Percentiles rank a stretch among this genome's conserved stretches.
These are phyloP conservation scores for Drosophila affinis DNA, from an alignment of 2,888 invertebrate species.

Conservation along the genomic window DNA sequence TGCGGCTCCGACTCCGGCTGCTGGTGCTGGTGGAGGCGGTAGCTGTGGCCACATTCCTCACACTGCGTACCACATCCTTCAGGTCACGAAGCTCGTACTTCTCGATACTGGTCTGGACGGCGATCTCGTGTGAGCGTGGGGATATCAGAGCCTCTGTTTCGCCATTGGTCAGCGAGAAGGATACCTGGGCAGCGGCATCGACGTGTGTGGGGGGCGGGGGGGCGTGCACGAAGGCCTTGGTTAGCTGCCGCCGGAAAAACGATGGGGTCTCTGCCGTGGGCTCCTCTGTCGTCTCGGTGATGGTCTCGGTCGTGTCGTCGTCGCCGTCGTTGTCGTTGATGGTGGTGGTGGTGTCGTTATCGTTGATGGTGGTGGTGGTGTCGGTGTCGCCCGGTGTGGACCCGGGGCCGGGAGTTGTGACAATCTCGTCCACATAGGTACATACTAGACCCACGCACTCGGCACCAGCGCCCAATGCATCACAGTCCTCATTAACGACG, in stretches of 20 bases:
- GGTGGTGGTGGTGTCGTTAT: constrained; percentile 29
- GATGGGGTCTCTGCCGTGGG: constrained; percentile 36
- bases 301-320: constrained; percentile 19
- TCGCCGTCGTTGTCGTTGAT: constrained; percentile 41
- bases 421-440: constrained; percentile 62
- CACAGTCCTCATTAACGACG: constrained; percentile 83
- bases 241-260: constrained; percentile 29
- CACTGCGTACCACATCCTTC: constrained; percentile 64
- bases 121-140: constrained; percentile 75
- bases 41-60: constrained; percentile 75
- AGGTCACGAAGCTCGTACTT: constrained; percentile 79
- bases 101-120: constrained; percentile 82
- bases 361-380: constrained; percentile 28
- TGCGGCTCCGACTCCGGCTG: constrained; percentile 54
- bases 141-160: constrained; percentile 50
- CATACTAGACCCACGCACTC: constrained; percentile 77
- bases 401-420: constrained; percentile 24
- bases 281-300: constrained; percentile 42
- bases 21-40: constrained; percentile 71
- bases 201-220: constrained; percentile 57
- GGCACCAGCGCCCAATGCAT: constrained; percentile 75
- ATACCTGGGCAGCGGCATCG: constrained; percentile 61
- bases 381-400: constrained; percentile 1
- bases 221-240: constrained; percentile 56
- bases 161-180: constrained; percentile 55